Evolutionary conservation across 2,113 vertebrate genomes (phyloP), one percentile per base, ranked within the genome.

Genomic region (Corvus hawaiiensis): DNA sequence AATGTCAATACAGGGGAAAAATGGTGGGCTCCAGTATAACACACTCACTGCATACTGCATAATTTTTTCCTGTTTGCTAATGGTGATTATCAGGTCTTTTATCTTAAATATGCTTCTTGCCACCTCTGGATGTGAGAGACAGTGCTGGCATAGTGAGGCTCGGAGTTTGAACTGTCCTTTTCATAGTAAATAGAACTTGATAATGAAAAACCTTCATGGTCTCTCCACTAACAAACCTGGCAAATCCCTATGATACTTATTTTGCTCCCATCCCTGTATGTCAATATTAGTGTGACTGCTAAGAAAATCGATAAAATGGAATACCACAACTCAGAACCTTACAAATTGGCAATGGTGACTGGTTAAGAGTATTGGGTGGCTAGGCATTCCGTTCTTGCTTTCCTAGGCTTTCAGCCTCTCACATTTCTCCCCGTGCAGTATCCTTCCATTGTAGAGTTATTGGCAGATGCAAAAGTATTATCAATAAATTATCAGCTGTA

Each of bases 31-130:
- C 35, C 72, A 80, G 51, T 77, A 22, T 88, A 89, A 76, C 63
- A 82, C n/a, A 62, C 77, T 92, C 62, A 51, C 46, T 59, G 43
- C 78, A 74, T 80, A 91, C 67, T 91, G 55, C 48, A 37, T 90
- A 80, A 83, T 86, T 91, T 96, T 93, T 92, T 92, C 68, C 51
- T 97, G 39, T 96, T 94, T 95, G 89, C 67, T 66, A 82, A 77
- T 86, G 63, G 12, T 76, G 78, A 73, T 87, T 88, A 67, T 93
- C 59, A 63, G 61, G 59, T 77, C 55, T 87, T 93, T 94, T 86
- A 94, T 96, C 90, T 97, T 88, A 88, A 90, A 94, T 91, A 75
- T 78, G 55, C 27, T 86, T 93, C 68, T 93, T 92, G 79, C 39
- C 79, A 90, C 71, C 68, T 80, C 82, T 91, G 84, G 69, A 72